Evolutionary conservation across 2,797 vertebrate species (phyloP), one percentile per base, ranked within the genome.

Genomic region (Sylvia borin): DNA sequence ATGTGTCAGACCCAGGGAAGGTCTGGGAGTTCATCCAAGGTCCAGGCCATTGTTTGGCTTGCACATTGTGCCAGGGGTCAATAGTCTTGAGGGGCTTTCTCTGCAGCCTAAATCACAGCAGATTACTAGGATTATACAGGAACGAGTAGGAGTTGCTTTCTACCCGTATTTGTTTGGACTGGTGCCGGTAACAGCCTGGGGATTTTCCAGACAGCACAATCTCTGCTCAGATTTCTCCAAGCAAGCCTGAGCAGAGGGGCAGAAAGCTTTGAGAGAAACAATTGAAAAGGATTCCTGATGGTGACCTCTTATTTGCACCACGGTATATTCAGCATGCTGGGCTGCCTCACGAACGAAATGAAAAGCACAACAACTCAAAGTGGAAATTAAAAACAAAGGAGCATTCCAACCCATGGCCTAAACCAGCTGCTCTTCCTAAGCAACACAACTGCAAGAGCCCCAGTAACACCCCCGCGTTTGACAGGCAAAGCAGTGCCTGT

Each of bases 91-190:
- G 92, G 89, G 78, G 65, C 42, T 75, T 87, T 60, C 54, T 78
- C 57, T 2, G 2, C 48, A 90, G 91, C 78, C 89, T n/a, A 68
- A 91, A 73, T 54, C 84, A 51, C 2, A 7, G 50, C 40, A 89
- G 54, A 93, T 61, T 54, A 85, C 38, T 38, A 32, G 76, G 66
- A 86, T 74, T 29, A 34, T 26, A 72, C 70, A 54, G 74, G 70
- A 90, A 89, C 4, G 40, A 88, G 95, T 66, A 88, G 89, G 92
- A 96, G 70, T 55, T 94, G 78, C 75, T 83, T 85, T 92, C 76
- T 75, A 34, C 85, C 81, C 83, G 3, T 85, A 58, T 81, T 96
- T 95, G 50, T 90, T 95, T 95, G 93, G 81, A 85, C 62, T 75
- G 48, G 43, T 1, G 58, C 82, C 9, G 26, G 38, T 66, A 91